Percentiles rank a stretch among this genome's conserved stretches.
These are phyloP conservation scores for Biston betularia DNA, from an alignment of 2,888 invertebrate species.

Conservation along the genomic window DNA sequence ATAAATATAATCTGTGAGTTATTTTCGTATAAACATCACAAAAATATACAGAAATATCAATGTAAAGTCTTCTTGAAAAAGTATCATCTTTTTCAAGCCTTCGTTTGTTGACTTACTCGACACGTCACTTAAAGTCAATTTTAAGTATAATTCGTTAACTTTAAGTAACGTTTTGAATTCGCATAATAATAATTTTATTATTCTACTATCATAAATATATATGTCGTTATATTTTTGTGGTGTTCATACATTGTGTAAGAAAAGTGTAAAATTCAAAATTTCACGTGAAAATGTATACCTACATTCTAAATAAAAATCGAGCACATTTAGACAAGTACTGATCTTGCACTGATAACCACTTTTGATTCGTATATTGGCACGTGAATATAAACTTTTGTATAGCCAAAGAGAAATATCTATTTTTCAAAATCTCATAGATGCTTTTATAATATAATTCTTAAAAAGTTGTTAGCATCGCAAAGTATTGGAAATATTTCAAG, in stretches of 20 bases:
- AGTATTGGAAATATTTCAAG: not conserved
- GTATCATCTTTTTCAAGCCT: too few species aligned
- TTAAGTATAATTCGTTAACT: too few species aligned
- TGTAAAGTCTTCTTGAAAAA: not conserved
- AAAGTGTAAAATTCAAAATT: constrained; percentile 40
- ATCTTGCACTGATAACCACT: constrained; percentile 43
- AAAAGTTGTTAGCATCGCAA: constrained; percentile 12
- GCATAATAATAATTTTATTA: too few species aligned
- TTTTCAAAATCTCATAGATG: constrained; percentile 34
- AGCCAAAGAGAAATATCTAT: constrained; percentile 37
- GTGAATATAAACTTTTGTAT: constrained; percentile 28
- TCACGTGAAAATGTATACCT: constrained; percentile 24
- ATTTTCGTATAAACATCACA: constrained; percentile 17
- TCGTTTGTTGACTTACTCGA: too few species aligned
- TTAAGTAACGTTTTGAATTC: too few species aligned
- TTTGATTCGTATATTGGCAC: constrained; percentile 44
- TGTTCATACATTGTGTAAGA: constrained; percentile 26
- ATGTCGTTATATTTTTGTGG: constrained; percentile 11
- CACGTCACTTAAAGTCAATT: too few species aligned
- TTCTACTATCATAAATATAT: too few species aligned
- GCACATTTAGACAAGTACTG: constrained; percentile 36
- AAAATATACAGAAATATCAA: not conserved
- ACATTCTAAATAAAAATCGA: constrained; percentile 35
- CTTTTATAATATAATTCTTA: constrained; percentile 26
- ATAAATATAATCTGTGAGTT: constrained; percentile 25